A percentile compares a stretch with the other conserved stretches of the same genome.
Evolutionary conservation across 2,888 invertebrate species (phyloP).

Genomic region (Salticus scenicus): DNA sequence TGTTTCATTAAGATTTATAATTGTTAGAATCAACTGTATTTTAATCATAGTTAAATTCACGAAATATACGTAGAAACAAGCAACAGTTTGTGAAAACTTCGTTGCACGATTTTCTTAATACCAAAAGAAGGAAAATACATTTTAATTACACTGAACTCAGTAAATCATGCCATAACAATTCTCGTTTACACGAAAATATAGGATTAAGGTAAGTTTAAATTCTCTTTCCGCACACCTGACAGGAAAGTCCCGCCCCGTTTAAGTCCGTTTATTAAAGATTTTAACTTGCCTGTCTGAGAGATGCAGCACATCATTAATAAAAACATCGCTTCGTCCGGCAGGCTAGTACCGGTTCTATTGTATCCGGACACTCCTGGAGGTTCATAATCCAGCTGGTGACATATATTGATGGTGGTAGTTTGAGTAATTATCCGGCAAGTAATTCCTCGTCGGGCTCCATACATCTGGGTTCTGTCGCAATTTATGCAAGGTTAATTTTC

Average conservation of each 20-base stretch:
- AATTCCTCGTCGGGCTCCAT: slow-evolving; percentile 47
- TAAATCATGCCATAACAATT: background rate
- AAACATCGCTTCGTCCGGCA: slow-evolving; percentile 5
- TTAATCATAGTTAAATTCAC: too few species aligned
- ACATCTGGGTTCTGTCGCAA: slow-evolving; percentile 44
- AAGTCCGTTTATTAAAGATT: slow-evolving; percentile 44
- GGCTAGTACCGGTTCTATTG: background rate
- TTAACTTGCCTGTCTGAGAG: slow-evolving; percentile 17
- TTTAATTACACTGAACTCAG: background rate
- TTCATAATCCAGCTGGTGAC: slow-evolving; percentile 53
- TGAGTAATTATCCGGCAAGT: slow-evolving; percentile 55
- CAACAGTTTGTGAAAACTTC: too few species aligned
- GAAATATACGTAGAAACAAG: too few species aligned
- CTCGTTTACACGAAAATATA: background rate
- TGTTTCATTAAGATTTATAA: too few species aligned
- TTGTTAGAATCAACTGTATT: too few species aligned
- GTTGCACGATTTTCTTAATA: too few species aligned
- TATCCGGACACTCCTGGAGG: slow-evolving; percentile 24
- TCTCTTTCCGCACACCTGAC: background rate
- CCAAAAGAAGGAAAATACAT: too few species aligned
- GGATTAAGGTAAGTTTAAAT: background rate
- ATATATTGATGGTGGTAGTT: slow-evolving; percentile 55
- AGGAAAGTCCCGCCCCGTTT: background rate
- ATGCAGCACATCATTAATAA: slow-evolving; percentile 5
- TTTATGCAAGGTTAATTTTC: background rate